Percentiles rank a stretch among this genome's conserved stretches.
Evolutionary conservation across 2,888 invertebrate genomes (phyloP).

Genomic region (Galeruca laticollis): DNA sequence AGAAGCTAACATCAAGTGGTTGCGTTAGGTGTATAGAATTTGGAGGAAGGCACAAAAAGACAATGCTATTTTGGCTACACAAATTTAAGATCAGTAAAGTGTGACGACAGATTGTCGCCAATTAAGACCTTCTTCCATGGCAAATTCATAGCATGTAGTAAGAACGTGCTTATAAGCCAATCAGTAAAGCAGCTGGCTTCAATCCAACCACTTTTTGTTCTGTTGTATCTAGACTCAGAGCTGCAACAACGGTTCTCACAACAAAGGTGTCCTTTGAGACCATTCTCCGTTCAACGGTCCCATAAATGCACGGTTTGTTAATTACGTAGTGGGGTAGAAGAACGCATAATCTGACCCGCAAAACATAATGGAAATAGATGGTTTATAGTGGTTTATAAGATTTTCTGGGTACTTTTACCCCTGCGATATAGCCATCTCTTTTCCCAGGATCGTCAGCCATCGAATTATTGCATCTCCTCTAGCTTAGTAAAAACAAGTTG

Average conservation of each 20-base stretch:
- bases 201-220: slow-evolving; percentile 46
- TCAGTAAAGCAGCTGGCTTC: slow-evolving; percentile 41
- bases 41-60: too few relatives aligned
- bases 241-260: slow-evolving; percentile 59
- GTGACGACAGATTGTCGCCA: too few relatives aligned
- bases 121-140: slow-evolving; percentile 40
- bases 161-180: slow-evolving; percentile 41
- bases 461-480: slow-evolving; percentile 28
- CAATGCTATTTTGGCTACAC: too few relatives aligned
- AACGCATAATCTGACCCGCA: slow-evolving; percentile 57
- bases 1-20: too few relatives aligned
- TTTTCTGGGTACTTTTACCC: slow-evolving; percentile 42
- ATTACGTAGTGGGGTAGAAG: slow-evolving; percentile 60
- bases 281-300: slow-evolving; percentile 49
- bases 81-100: slow-evolving; percentile 34
- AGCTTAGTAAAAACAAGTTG: slow-evolving; percentile 2
- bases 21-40: too few relatives aligned
- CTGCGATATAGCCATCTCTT: slow-evolving; percentile 50
- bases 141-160: slow-evolving; percentile 41
- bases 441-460: slow-evolving; percentile 38
- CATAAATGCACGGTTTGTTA: slow-evolving; percentile 58
- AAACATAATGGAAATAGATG: slow-evolving; percentile 59
- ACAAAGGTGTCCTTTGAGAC: too few relatives aligned
- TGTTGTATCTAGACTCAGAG: slow-evolving; percentile 45
- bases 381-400: slow-evolving; percentile 39